Base-by-base conservation (phyloP, 2,888 invertebrate genomes). In the Diadegma fenestrale region DNA sequence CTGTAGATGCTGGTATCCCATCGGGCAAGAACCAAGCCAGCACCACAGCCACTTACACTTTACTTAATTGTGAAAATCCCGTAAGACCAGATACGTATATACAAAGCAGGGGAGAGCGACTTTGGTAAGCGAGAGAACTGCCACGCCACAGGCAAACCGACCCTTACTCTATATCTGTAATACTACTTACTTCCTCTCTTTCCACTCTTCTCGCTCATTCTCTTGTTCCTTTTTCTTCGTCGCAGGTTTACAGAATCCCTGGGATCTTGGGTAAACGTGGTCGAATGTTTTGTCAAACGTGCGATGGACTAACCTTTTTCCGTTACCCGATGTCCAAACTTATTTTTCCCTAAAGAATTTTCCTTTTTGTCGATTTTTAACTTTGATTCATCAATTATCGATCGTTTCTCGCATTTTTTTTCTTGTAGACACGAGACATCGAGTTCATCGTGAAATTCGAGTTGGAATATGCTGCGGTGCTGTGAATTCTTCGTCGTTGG, bases 41-140 rank as follows among this genome's bases (percentile, higher is more conserved):
- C 79, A 86, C 88, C 90, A 88, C 88, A 88, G 86, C 87, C 89
- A 88, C 90, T 92, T 91, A 86, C 89, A 89, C 90, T 90, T 91
- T 89, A 89, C 91, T 91, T 92, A 92, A 92, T 92, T 92, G 91
- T 89, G 91, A 90, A 90, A 91, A 91, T 92, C 91, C 91, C 87
- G 87, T 86, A 73, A 66, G 73, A 73, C 66, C 73, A 19, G 64
- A 30, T 41, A 54, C 41, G 26, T 73, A 48, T 72, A 71, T 45
- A 61, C 22, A 86, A 81, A 88, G 86, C 82, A 72, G 68, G 80
- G 80, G 82, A 78, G 77, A 66, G 76, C 84, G 86, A 87, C 87
- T 88, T 89, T 89, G 89, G 89, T 91, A 89, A 88, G 86, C 88
- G 68, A 81, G 81, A 63, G 73, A 84, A 64, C 82, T 51, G 71